Evolutionary conservation across 2,888 invertebrate species (phyloP).

Genomic region (Tachina grossa): DNA sequence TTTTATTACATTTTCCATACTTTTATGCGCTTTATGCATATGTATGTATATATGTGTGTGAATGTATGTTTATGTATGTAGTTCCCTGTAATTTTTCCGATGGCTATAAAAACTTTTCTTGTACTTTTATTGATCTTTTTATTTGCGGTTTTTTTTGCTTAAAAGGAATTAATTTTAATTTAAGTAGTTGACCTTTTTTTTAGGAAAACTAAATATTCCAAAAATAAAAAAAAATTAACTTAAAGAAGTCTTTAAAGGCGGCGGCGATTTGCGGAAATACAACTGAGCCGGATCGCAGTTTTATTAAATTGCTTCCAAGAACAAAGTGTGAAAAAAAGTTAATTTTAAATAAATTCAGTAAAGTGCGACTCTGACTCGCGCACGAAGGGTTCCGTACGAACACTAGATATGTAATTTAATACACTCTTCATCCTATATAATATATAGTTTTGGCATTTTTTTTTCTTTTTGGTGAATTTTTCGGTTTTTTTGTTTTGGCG

Average conservation of each 20-base stretch:
- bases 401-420: too few species aligned
- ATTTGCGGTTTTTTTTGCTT: slow-evolving; percentile 35
- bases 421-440: too few species aligned
- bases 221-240: not conserved
- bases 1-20: slow-evolving; percentile 63
- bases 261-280: too few species aligned
- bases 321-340: too few species aligned
- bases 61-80: slow-evolving; percentile 18
- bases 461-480: too few species aligned
- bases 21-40: not conserved
- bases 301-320: too few species aligned
- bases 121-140: slow-evolving; percentile 48
- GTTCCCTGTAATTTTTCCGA: slow-evolving; percentile 32
- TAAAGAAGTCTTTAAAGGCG: not conserved
- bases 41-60: slow-evolving; percentile 17
- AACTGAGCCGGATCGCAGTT: too few species aligned
- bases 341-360: too few species aligned
- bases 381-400: too few species aligned
- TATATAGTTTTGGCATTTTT: too few species aligned
- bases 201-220: not conserved
- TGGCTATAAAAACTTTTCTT: slow-evolving; percentile 37
- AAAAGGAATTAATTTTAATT: slow-evolving; percentile 30
- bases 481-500: too few species aligned
- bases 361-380: too few species aligned
- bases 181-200: slow-evolving; percentile 12